phyloP scores from a whole-genome alignment of 2,113 vertebrate genomes.

The Hypanus sabinus region DNA sequence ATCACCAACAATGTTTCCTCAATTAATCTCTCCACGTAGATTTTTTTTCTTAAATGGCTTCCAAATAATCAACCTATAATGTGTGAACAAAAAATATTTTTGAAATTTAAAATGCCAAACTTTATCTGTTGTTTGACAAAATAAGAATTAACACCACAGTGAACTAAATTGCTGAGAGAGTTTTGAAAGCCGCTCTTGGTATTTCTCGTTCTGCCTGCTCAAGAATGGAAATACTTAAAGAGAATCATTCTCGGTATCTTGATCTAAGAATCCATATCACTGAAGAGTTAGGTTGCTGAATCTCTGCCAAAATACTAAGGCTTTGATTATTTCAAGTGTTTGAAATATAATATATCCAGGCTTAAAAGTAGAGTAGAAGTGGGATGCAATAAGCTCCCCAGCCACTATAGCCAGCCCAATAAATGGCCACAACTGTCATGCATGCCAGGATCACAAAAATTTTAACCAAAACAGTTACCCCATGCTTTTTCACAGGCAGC shows the following conservation, averaged over 20 bases:
- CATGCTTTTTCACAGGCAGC: not conserved
- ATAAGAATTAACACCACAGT: not conserved
- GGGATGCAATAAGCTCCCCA: not conserved
- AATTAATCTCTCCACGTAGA: too few species aligned
- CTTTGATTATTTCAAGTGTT: constrained; percentile 24
- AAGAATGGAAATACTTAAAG: constrained; percentile 10
- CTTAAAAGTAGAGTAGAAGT: not conserved
- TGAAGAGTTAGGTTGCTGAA: not conserved
- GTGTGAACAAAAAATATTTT: not conserved
- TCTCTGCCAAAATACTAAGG: constrained; percentile 10
- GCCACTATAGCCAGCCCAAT: constrained; percentile 8
- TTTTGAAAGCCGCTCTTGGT: not conserved
- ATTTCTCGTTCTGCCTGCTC: not conserved
- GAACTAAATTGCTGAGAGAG: not conserved
- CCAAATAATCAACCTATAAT: not conserved
- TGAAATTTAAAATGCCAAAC: not conserved
- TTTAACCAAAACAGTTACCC: constrained; percentile 18
- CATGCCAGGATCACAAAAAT: not conserved
- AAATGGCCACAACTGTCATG: not conserved
- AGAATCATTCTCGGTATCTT: not conserved
- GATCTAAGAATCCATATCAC: not conserved
- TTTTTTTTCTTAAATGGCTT: not conserved
- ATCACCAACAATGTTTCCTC: too few species aligned
- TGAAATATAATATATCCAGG: constrained; percentile 28
- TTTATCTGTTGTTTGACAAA: not conserved